Conservation (phyloP, 2,113 vertebrate genomes). For the Axis porcinus region DNA sequence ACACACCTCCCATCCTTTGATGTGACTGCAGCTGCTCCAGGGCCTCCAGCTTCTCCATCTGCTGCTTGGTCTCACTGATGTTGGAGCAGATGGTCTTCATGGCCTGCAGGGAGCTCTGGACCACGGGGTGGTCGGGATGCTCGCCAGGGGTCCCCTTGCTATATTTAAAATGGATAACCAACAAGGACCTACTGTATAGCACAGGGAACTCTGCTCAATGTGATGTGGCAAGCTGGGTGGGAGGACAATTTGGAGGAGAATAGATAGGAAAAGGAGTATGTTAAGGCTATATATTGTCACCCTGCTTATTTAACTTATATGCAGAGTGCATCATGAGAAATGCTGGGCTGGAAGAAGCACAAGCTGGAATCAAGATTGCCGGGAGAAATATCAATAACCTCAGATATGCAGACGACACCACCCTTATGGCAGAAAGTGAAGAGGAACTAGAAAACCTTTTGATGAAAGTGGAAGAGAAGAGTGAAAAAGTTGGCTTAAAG, state of each 20-base stretch:
- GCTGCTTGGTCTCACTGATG: slow-evolving; percentile 98
- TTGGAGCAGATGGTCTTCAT: slow-evolving; percentile 98
- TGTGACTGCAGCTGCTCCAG: slow-evolving; percentile 97
- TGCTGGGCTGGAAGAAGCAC: too few species aligned
- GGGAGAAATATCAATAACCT: too few species aligned
- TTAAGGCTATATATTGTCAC: too few species aligned
- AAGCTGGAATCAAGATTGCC: too few species aligned
- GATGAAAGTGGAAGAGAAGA: too few species aligned
- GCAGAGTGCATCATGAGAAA: too few species aligned
- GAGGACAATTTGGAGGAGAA: not conserved
- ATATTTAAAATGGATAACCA: not conserved
- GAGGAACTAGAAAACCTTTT: too few species aligned
- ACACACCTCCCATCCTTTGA: slow-evolving; percentile 98
- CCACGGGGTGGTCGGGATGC: slow-evolving; percentile 91
- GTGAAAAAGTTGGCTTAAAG: too few species aligned
- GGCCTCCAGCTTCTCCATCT: slow-evolving; percentile 98
- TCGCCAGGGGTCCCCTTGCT: slow-evolving; percentile 93
- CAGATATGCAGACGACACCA: too few species aligned
- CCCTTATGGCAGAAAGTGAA: too few species aligned
- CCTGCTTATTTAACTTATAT: too few species aligned
- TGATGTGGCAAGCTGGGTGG: not conserved
- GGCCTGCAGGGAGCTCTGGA: slow-evolving; percentile 93
- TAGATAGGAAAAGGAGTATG: not conserved
- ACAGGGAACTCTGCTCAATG: not conserved
- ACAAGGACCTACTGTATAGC: not conserved